phyloP scores from a whole-genome alignment of 1,140 invertebrate species.

The Elysia chlorotica region DNA sequence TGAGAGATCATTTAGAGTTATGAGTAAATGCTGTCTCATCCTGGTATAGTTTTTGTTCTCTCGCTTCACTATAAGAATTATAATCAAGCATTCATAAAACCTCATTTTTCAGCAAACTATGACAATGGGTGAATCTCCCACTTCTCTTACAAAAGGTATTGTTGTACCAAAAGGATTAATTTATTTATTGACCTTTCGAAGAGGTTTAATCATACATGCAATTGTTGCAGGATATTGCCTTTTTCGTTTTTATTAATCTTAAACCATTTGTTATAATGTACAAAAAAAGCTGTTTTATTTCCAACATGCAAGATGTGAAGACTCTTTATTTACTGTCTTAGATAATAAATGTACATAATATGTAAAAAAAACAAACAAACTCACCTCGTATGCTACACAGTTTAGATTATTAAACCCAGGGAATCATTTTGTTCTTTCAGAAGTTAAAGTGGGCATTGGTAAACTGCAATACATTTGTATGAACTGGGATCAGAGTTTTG shows the following conservation, averaged over 20 bases:
- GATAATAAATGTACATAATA: neutral
- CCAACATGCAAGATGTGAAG: neutral
- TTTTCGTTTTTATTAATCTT: neutral
- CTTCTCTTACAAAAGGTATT: too few relatives aligned
- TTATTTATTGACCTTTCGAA: neutral
- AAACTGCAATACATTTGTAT: neutral
- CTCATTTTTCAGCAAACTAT: too few relatives aligned
- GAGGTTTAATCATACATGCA: neutral
- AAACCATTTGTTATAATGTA: neutral
- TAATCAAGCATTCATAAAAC: too few relatives aligned
- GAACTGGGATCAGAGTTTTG: neutral
- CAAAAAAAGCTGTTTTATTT: neutral
- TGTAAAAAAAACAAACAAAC: too few relatives aligned
- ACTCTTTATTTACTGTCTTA: neutral
- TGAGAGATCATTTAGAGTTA: too few relatives aligned
- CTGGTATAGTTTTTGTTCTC: too few relatives aligned
- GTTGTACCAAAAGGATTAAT: too few relatives aligned
- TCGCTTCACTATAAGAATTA: too few relatives aligned
- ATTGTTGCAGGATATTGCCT: neutral
- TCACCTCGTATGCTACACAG: neutral
- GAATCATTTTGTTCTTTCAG: neutral
- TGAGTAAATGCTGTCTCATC: too few relatives aligned
- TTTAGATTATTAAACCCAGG: neutral
- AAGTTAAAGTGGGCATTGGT: neutral
- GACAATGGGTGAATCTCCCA: too few relatives aligned